Evolutionary conservation across 2,113 vertebrate species (phyloP), one percentile per base, ranked within the genome.

Genomic region (Ammodytes dubius): DNA sequence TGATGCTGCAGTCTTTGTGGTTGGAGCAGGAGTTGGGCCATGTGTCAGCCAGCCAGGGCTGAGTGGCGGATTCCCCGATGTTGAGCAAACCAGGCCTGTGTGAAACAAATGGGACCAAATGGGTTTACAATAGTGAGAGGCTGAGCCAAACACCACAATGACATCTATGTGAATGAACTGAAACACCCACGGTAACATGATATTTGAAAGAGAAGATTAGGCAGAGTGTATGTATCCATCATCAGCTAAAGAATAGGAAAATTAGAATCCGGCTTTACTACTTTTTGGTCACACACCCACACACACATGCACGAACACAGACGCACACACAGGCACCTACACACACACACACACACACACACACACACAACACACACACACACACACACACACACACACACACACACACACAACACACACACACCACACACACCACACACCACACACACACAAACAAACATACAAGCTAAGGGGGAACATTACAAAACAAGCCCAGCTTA

Each of bases 1-100:
- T 99, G 94, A 99, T 99, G 93, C 97, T 96, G 94, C 98, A 99
- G 95, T 99, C 97, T 0, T 97, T 99, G 94, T 98, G 98, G 79
- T 95, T 98, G 95, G 97, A 98, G 82, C 97, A 97, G 35, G 96
- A 97, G 86, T 99, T 98, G 65, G 98, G 98, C 98, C 98, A 99
- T 0, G 98, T 99, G 91, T 99, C 98, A 12, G 98, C 98, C 72
- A 99, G 93, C 98, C 98, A 99, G 0, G 98, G 98, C 87, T 99
- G 98, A 6, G 96, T 86, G 52, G 97, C 96, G 0, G 97, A 95
- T 83, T 99, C 98, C 47, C 96, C 96, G 66, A 99, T 98, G 95
- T 99, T 99, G 74, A 99, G 95, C 86, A 99, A 96, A 82, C 98
- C 98, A 54, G 98, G 98, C 93, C 98, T 99, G 91, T 57, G 14